Evolutionary conservation across 2,888 invertebrate species (phyloP).

Genomic region (Scaptomyza cyrtandrae): DNA sequence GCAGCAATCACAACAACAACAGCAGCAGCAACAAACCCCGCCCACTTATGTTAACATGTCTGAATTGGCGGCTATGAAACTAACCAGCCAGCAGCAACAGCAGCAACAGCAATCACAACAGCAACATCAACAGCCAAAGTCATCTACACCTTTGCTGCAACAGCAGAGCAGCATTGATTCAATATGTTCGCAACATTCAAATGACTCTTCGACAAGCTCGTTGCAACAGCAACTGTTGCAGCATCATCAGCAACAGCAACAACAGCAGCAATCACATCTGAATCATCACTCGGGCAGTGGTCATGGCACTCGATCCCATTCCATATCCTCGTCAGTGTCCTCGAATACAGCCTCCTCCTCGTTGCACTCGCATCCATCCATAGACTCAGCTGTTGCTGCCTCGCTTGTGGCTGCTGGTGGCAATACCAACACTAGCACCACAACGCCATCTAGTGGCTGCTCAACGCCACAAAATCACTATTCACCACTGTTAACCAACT

Average conservation of each 20-base stretch:
- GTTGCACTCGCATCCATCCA: slow-evolving; percentile 83
- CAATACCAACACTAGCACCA: slow-evolving; percentile 67
- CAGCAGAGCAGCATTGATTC: slow-evolving; percentile 86
- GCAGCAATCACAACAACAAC: slow-evolving; percentile 57
- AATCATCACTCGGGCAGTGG: slow-evolving; percentile 59
- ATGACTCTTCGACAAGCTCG: slow-evolving; percentile 77
- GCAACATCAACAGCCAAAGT: slow-evolving; percentile 49
- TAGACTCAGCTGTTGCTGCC: slow-evolving; percentile 81
- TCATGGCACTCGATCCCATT: slow-evolving; percentile 77
- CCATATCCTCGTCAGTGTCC: slow-evolving; percentile 77
- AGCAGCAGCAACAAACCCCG: slow-evolving; percentile 84
- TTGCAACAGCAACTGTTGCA: slow-evolving; percentile 66
- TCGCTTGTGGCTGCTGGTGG: slow-evolving; percentile 68
- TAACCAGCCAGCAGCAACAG: slow-evolving; percentile 85
- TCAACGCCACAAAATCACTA: slow-evolving; percentile 84
- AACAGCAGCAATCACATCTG: slow-evolving; percentile 45
- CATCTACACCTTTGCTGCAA: slow-evolving; percentile 83
- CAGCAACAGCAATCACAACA: slow-evolving; percentile 55
- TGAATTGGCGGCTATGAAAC: slow-evolving; percentile 92
- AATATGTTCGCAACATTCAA: slow-evolving; percentile 82
- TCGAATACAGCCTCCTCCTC: slow-evolving; percentile 80
- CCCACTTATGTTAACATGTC: slow-evolving; percentile 97
- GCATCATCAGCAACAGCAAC: slow-evolving; percentile 49
- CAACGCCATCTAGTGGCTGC: slow-evolving; percentile 83
- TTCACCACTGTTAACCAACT: slow-evolving; percentile 84